Conservation (phyloP, 2,113 vertebrate genomes). For the Ceuthmochares aereus region DNA sequence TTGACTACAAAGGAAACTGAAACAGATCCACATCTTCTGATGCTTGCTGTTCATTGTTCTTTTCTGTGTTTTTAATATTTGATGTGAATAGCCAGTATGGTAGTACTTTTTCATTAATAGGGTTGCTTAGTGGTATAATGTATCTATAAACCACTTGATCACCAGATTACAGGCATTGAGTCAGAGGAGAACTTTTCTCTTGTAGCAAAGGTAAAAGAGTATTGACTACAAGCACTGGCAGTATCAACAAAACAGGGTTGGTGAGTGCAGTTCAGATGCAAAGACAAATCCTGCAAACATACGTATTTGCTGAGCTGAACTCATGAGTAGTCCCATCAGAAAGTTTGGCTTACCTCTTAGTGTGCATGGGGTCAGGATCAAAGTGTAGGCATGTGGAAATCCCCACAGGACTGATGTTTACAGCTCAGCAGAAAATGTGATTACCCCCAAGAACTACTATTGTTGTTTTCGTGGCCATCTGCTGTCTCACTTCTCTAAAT, state of each 20-base stretch:
- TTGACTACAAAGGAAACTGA: background rate
- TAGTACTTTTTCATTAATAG: background rate
- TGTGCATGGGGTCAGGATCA: background rate
- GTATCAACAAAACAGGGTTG: background rate
- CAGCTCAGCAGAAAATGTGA: conserved; percentile 43
- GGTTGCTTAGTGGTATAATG: background rate
- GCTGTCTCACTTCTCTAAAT: conserved; percentile 44
- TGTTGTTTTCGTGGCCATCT: conserved; percentile 58
- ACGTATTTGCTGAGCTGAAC: background rate
- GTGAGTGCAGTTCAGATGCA: background rate
- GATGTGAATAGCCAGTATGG: background rate
- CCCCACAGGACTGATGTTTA: conserved; percentile 38
- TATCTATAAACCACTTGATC: background rate
- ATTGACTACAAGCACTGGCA: background rate
- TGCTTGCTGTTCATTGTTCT: background rate
- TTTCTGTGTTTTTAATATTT: background rate
- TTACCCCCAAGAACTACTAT: conserved; percentile 43
- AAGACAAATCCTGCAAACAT: background rate
- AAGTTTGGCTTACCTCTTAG: background rate
- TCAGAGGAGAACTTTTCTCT: background rate
- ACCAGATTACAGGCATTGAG: background rate
- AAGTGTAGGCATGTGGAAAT: conserved; percentile 8
- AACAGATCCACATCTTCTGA: background rate
- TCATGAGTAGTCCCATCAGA: background rate
- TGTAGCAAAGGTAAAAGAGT: background rate